Evolutionary conservation across 2,888 invertebrate species (phyloP), one percentile per base, ranked within the genome.

Genomic region (Hirtodrosophila confusa): DNA sequence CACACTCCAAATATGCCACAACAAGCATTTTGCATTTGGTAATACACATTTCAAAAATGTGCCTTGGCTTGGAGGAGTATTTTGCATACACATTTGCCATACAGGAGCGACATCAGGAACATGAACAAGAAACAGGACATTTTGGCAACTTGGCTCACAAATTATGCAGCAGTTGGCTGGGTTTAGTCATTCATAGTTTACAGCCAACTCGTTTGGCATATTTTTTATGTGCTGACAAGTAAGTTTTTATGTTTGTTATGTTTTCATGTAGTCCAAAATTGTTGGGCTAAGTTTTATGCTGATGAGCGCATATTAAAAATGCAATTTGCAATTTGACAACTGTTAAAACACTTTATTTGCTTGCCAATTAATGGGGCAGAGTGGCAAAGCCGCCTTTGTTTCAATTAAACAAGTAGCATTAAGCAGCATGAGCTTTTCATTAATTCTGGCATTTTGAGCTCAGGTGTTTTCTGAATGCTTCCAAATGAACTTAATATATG

Each of bases 1-100:
- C 49, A 61, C 49, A 41, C 43, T 37, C 36, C 7, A 60, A 41
- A 31, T 31, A 24, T 54, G 50, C 40, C 9, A 3, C 39, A 24
- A 35, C 45, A 29, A 64, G 45, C 36, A 64, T 74, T 72, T 74
- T 69, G 45, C 43, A 63, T 58, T 82, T 75, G 61, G 57, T 49
- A 71, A 57, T 41, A 47, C 11, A 40, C 57, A 71, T 63, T 72
- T 68, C 48, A 53, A 69, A 75, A 57, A 41, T 33, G 58, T 58
- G 17, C 48, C 24, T 27, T 53, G 24, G 4, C 45, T 11, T 36
- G 40, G 8, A 9, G 11, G 11, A 45, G 17, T 12, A 12, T 33
- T 45, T 41, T 41, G 39, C 35, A 48, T 43, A 31, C 12, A 33
- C 8, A 37, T 45, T 47, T n/a, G n/a, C 40, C 7, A 40, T 31